Base-by-base conservation (phyloP, 30 jellyfish, hydroid and myxozoan species). In the Catostylus mosaicus region DNA sequence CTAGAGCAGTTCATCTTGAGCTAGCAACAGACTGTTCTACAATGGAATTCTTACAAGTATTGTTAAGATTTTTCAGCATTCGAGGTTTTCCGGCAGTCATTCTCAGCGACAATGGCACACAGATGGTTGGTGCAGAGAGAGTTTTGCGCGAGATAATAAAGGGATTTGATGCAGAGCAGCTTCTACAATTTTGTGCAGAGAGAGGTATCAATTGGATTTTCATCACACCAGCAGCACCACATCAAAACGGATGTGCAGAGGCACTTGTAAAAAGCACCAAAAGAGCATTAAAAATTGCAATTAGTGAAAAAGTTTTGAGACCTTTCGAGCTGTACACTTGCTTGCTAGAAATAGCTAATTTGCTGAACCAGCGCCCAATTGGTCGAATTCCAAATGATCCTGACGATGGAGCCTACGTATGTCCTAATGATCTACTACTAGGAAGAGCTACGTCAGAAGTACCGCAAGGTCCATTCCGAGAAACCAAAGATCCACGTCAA, bases 381-480 rank as follows among this genome's bases (percentile, higher is more conserved):
- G 88, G 97, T 35, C 27, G 84, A 36, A 32, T 59, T 24, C 97
- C 95, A 75, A 89, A 64, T 51, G 88, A 69, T 65, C 97, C 95
- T 10, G 95, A 89, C 54, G 95, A 82, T 66, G 92, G 97, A 1
- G 77, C 91, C 77, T 89, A 89, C 67, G 45, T 83, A 52, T 81
- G 95, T 76, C 95, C 95, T 11, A 89, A 83, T 23, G 91, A 89
- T 37, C 47, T 89, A 14, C 75, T 79, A 54, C 73, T 89, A 22
- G 97, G 97, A 61, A 48, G 97, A 43, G 89, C 97, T 33, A 61
- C 97, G 29, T 54, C 80, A 11, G 88, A 77, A 67, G 85, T 76
- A 57, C 97, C 93, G 9, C 83, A 84, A 76, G 97, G 97, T 57
- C 96, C 96, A 69, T 90, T 82, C 61, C 71, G 47, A 67, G 96